Evolutionary conservation across 2,888 invertebrate genomes (phyloP).

Genomic region (Strigamia transsilvanica): DNA sequence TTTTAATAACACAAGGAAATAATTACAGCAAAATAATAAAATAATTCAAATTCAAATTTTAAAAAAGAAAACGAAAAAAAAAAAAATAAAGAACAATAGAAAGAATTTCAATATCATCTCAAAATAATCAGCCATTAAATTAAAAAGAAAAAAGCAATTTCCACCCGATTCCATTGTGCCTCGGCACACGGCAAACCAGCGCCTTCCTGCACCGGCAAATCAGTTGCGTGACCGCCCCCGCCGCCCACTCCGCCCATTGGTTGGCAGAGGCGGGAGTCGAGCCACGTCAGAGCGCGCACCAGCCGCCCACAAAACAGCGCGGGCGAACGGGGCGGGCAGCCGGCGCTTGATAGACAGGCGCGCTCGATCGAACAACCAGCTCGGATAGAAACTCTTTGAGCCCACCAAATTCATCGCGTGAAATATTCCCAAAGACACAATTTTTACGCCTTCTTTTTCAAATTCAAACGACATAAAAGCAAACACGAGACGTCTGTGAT

Average conservation of each 20-base stretch:
- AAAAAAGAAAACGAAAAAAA: neutral
- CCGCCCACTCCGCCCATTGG: conserved; percentile 49
- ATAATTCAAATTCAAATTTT: neutral
- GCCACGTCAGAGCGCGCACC: conserved; percentile 43
- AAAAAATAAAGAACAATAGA: neutral
- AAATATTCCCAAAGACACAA: neutral
- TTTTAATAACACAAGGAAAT: neutral
- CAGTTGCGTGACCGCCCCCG: conserved; percentile 49
- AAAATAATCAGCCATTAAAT: conserved; percentile 12
- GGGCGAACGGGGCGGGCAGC: conserved; percentile 44
- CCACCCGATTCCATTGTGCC: conserved; percentile 32
- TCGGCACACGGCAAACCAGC: conserved; percentile 31
- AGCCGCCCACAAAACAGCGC: conserved; percentile 46
- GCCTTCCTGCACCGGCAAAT: conserved; percentile 45
- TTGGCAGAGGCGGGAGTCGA: conserved; percentile 43
- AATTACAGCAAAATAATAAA: neutral
- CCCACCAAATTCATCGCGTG: neutral
- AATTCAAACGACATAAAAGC: conserved; percentile 8
- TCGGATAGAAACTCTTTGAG: conserved; percentile 17
- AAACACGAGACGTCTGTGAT: neutral
- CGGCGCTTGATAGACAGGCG: conserved; percentile 41
- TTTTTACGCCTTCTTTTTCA: conserved; percentile 5
- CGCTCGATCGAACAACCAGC: conserved; percentile 31
- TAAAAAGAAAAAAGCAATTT: neutral
- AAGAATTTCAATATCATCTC: conserved; percentile 31